These are phyloP conservation scores for Cheilosia soror DNA, from an alignment of 2,888 invertebrate genomes.

Conservation along the genomic window DNA sequence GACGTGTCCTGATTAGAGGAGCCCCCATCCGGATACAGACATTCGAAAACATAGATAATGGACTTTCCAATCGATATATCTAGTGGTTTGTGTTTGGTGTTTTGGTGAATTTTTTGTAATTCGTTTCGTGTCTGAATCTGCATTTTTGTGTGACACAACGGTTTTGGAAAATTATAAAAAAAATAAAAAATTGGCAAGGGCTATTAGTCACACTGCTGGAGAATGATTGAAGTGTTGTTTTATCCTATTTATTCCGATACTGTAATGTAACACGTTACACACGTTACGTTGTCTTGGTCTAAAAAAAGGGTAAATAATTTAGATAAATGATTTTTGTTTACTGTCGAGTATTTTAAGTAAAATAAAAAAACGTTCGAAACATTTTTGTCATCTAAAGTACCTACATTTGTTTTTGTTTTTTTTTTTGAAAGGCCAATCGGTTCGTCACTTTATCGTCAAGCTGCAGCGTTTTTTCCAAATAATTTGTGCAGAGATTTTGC, in stretches of 20 bases:
- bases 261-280: too few species aligned
- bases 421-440: too few species aligned
- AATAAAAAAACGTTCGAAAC: too few species aligned
- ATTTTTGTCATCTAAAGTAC: too few species aligned
- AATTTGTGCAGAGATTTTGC: too few species aligned
- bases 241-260: constrained; percentile 3
- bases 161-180: background rate
- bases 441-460: too few species aligned
- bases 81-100: constrained; percentile 64
- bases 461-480: too few species aligned
- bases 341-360: too few species aligned
- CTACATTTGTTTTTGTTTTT: too few species aligned
- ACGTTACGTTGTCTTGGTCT: too few species aligned
- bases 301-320: background rate
- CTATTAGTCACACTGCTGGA: background rate
- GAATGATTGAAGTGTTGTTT: background rate
- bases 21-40: constrained; percentile 43
- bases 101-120: constrained; percentile 64
- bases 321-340: too few species aligned
- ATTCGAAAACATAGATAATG: constrained; percentile 58
- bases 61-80: constrained; percentile 52
- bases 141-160: background rate
- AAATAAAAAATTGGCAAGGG: background rate
- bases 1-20: constrained; percentile 72
- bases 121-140: constrained; percentile 49